Conservation (phyloP, 2,797 vertebrate genomes). For the Danio jaintianensis region DNA sequence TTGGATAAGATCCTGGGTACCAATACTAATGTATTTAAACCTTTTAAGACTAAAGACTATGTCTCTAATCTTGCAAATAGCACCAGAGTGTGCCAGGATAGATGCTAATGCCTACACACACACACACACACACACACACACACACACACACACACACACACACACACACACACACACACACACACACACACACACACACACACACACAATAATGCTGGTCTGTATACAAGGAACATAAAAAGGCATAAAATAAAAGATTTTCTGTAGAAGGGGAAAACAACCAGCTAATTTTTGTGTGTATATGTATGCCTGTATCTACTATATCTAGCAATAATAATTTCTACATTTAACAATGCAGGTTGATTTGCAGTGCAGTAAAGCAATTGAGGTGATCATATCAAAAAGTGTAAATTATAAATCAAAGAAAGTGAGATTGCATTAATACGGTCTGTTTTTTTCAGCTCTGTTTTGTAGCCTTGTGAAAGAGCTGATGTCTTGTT, state of each 20-base stretch:
- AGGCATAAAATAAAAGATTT: not conserved
- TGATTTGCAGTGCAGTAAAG: not conserved
- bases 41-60: too few relatives aligned
- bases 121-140: too few relatives aligned
- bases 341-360: not conserved
- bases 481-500: conserved; percentile 42
- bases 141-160: too few relatives aligned
- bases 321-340: not conserved
- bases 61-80: too few relatives aligned
- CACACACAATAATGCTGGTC: too few relatives aligned
- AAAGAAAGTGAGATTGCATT: not conserved
- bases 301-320: not conserved
- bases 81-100: too few relatives aligned
- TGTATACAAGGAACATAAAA: not conserved
- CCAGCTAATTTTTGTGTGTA: not conserved
- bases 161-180: too few relatives aligned
- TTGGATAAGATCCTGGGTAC: too few relatives aligned
- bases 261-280: not conserved
- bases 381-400: not conserved
- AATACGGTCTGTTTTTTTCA: not conserved
- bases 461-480: not conserved
- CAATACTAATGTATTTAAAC: too few relatives aligned
- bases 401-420: not conserved
- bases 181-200: too few relatives aligned
- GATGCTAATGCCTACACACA: too few relatives aligned